Evolutionary conservation across 2,888 invertebrate species (phyloP).

Genomic region (Cecidostiba fungosa): DNA sequence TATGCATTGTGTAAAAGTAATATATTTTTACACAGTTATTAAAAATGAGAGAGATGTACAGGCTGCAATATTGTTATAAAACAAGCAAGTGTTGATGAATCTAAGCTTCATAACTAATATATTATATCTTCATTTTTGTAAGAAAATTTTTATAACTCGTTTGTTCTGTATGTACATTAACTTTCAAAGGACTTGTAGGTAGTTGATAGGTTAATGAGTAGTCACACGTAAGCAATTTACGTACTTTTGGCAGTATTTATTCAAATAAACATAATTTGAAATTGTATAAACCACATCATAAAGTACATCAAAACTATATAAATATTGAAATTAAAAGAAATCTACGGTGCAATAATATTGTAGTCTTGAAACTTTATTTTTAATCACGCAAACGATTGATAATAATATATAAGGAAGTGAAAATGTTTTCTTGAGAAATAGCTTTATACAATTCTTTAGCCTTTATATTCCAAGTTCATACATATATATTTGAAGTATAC

Average conservation of each 20-base stretch:
- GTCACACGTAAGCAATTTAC: slow-evolving; percentile 20
- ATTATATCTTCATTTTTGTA: slow-evolving; percentile 38
- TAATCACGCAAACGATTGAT: slow-evolving; percentile 38
- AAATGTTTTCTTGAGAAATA: slow-evolving; percentile 38
- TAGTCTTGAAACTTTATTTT: slow-evolving; percentile 34
- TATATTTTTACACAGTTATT: slow-evolving; percentile 64
- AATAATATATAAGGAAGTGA: slow-evolving; percentile 36
- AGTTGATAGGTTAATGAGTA: slow-evolving; percentile 19
- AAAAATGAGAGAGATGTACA: slow-evolving; percentile 64
- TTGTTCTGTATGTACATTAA: slow-evolving; percentile 34
- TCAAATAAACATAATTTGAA: slow-evolving; percentile 60
- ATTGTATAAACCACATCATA: slow-evolving; percentile 58
- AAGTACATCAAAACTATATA: slow-evolving; percentile 53
- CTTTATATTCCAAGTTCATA: slow-evolving; percentile 59
- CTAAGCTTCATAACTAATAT: slow-evolving; percentile 4
- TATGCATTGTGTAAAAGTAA: slow-evolving; percentile 54
- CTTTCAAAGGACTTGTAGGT: slow-evolving; percentile 18
- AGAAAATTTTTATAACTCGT: slow-evolving; percentile 35
- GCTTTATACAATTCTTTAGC: slow-evolving; percentile 53
- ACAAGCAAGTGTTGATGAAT: slow-evolving; percentile 24
- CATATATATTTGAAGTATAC: slow-evolving; percentile 61
- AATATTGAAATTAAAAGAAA: slow-evolving; percentile 55
- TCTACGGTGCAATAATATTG: slow-evolving; percentile 47
- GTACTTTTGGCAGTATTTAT: slow-evolving; percentile 64
- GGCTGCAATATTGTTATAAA: slow-evolving; percentile 60